Evolutionary conservation across 2,797 vertebrate species (phyloP), one percentile per base, ranked within the genome.

Genomic region (Melanotaenia trifasciata): DNA sequence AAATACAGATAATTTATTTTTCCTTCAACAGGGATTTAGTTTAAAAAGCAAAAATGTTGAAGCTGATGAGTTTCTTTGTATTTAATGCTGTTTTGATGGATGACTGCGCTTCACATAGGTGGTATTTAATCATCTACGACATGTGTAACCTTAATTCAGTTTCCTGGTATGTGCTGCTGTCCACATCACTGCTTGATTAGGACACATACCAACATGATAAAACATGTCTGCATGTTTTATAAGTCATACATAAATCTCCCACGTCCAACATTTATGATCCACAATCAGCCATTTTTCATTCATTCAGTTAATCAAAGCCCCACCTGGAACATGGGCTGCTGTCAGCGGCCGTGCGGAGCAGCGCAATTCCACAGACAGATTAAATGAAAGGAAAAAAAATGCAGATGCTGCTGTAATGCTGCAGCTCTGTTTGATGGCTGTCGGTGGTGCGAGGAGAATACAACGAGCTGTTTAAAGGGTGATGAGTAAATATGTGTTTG

Each of bases 301-400:
- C 58, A 16, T 4, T 0, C 43, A 65, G 62, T 74, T 74, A 89
- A 83, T 85, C 45, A 63, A 58, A 78, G 13, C 14, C 4, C 54
- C 56, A 66, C 64, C 79, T 68, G 67, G 24, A 69, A 67, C 51
- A 11, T 0, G 60, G 18, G 18, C 0, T 1, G 16, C 28, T 2
- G 32, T 18, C 67, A 64, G 64, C 22, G 3, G 64, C 74, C 20
- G 0, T 4, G 40, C 69, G 68, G 68, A 50, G 45, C 14, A 0
- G 20, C 3, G 43, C 56, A 32, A 30, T 62, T 53, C 64, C 76
- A 76, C 59, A 28, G 64, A 58, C 20, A 0, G 50, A 50, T 5
- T 54, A 71, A 84, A 83, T 68, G 65, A 80, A 47, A 69, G 58
- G 61, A 4, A 53, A 58, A 58, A 64, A 78, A 35, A 83, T 85